Conservation (phyloP, 2,797 vertebrate genomes). For the Staurois parvus region DNA sequence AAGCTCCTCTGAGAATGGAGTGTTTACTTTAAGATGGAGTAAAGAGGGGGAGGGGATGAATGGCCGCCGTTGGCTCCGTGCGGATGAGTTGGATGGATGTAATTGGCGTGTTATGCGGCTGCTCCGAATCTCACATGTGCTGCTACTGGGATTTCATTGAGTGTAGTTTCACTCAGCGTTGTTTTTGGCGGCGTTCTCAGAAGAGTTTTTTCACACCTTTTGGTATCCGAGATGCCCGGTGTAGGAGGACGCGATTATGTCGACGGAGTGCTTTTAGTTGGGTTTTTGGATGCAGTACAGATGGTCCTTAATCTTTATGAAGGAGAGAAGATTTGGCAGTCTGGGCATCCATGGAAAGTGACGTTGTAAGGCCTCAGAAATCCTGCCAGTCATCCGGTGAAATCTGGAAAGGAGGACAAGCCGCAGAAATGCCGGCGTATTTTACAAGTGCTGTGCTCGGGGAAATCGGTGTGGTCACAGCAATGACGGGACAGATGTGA, state of each 20-base stretch:
- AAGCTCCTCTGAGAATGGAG: too few species aligned
- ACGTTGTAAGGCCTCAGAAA: constrained; percentile 64
- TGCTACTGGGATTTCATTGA: constrained; percentile 49
- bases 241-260: constrained; percentile 51
- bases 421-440: constrained; percentile 67
- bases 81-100: not conserved
- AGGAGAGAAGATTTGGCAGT: constrained; percentile 66
- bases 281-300: constrained; percentile 60
- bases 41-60: too few species aligned
- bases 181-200: constrained; percentile 36
- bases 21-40: too few species aligned
- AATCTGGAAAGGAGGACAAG: constrained; percentile 66
- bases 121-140: not conserved
- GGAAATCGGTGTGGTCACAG: constrained; percentile 70
- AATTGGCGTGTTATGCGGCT: not conserved
- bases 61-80: not conserved
- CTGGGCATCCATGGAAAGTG: constrained; percentile 71
- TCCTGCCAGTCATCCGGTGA: constrained; percentile 67
- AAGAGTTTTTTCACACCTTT: constrained; percentile 46
- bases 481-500: constrained; percentile 70
- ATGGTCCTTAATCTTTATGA: constrained; percentile 65
- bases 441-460: constrained; percentile 72
- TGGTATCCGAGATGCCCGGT: constrained; percentile 35
- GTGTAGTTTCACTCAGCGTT: constrained; percentile 43
- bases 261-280: constrained; percentile 40